Percentiles rank a stretch among this genome's conserved stretches.
phyloP scores from a whole-genome alignment of 2,113 vertebrate genomes.

The Harpagus bidentatus region DNA sequence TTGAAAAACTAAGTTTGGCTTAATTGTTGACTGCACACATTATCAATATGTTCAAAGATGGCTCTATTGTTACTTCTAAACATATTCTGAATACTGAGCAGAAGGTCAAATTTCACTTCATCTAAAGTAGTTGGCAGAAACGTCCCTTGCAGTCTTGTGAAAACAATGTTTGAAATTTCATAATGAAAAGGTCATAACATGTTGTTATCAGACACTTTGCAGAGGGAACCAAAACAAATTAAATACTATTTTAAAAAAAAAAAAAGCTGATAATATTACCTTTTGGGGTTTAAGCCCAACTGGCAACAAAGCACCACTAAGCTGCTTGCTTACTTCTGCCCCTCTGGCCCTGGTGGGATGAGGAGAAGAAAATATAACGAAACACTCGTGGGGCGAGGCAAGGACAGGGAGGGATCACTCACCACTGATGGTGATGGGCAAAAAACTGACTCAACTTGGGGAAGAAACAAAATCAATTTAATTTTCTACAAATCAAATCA shows the following conservation, averaged over 20 bases:
- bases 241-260: neutral
- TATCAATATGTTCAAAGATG: neutral
- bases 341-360: too few relatives aligned
- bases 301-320: too few relatives aligned
- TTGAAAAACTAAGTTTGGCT: neutral
- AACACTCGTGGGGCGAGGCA: rapidly evolving
- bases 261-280: neutral
- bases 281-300: too few relatives aligned
- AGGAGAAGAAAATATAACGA: too few relatives aligned
- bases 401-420: too few relatives aligned
- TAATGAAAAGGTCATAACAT: slow-evolving; percentile 31
- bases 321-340: too few relatives aligned
- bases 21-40: neutral
- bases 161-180: neutral
- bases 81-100: neutral
- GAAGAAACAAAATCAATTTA: too few relatives aligned
- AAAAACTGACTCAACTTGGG: too few relatives aligned
- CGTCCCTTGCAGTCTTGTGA: neutral
- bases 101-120: slow-evolving; percentile 28
- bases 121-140: neutral
- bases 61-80: neutral
- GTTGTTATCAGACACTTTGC: neutral
- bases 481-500: too few relatives aligned
- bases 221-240: neutral
- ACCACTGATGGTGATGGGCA: rapidly evolving